Evolutionary conservation across 2,888 invertebrate species (phyloP), one percentile per base, ranked within the genome.

Genomic region (Sialis lutaria): DNA sequence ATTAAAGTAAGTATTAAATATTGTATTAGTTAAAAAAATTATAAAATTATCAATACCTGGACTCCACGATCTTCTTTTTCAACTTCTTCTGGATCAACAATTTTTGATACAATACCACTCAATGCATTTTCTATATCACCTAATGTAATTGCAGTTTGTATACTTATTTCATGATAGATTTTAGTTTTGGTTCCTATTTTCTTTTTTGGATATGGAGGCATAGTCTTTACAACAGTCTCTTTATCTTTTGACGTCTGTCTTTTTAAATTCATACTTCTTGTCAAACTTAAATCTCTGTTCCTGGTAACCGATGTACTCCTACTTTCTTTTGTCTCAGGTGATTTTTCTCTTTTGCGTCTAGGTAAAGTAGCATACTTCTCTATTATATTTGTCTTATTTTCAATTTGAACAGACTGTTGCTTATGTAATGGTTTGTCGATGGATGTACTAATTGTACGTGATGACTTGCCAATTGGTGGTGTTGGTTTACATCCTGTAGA

Each of bases 301-400:
- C 42, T 34, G 10, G 31, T 12, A 9, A 10, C 35, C 1, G 70
- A 48, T 44, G 46, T 40, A 10, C 49, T 51, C 13, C 50, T 22
- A 31, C 34, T 42, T 37, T 34, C 46, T 6, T 64, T 63, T 49
- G 44, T 22, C 32, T 7, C 52, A 40, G 54, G 69, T 2, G 76
- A 76, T 52, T 73, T 75, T 46, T 80, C 81, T 53, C 79, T 77
- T 51, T 78, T 70, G 47, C 84, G 70, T 37, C 88, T 72, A 0
- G 88, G 87, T 40, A 88, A 61, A 0, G 88, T 88, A 6, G 81
- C 86, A 55, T 82, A 86, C 54, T 82, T 79, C 57, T 84, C 85
- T 8, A 79, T 69, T 0, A 78, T 70, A 41, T 62, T 64, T 12
- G 72, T 62, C 47, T 69, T 64, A 41, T 56, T 55, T 48, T 67